Evolutionary conservation across 2,113 vertebrate genomes (phyloP).

Genomic region (Indicator maculatus): DNA sequence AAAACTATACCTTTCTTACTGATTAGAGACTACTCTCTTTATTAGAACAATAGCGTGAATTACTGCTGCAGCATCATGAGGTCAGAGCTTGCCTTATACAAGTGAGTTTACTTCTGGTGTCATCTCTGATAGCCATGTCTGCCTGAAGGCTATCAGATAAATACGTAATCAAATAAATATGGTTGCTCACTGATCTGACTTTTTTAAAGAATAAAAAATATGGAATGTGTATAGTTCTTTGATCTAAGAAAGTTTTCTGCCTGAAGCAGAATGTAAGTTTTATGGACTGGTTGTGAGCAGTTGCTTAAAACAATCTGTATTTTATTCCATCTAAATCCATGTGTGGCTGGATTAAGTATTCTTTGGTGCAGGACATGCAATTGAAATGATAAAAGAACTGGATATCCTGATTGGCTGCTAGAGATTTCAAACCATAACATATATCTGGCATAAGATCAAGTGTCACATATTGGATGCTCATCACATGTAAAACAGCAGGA

Average conservation of each 20-base stretch:
- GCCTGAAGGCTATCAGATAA: slow-evolving; percentile 5
- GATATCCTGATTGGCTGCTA: background rate
- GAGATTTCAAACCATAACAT: slow-evolving; percentile 1
- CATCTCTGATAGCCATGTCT: background rate
- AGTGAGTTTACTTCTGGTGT: background rate
- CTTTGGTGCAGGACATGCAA: background rate
- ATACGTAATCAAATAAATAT: background rate
- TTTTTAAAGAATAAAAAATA: background rate
- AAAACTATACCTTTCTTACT: background rate
- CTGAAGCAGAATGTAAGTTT: background rate
- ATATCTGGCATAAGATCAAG: slow-evolving; percentile 44
- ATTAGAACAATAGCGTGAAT: background rate
- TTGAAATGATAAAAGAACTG: slow-evolving; percentile 36
- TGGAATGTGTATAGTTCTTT: background rate
- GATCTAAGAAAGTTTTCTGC: background rate
- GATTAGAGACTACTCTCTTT: background rate
- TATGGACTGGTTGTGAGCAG: background rate
- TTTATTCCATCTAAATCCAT: background rate
- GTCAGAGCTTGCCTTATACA: background rate
- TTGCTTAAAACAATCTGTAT: background rate
- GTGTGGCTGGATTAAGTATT: slow-evolving; percentile 10
- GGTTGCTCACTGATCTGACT: background rate
- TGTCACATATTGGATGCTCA: slow-evolving; percentile 48
- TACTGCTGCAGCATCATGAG: background rate
- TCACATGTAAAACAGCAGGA: slow-evolving; percentile 44